These are phyloP conservation scores for Leucophenga montana DNA, from an alignment of 2,888 invertebrate species.

Conservation along the genomic window DNA sequence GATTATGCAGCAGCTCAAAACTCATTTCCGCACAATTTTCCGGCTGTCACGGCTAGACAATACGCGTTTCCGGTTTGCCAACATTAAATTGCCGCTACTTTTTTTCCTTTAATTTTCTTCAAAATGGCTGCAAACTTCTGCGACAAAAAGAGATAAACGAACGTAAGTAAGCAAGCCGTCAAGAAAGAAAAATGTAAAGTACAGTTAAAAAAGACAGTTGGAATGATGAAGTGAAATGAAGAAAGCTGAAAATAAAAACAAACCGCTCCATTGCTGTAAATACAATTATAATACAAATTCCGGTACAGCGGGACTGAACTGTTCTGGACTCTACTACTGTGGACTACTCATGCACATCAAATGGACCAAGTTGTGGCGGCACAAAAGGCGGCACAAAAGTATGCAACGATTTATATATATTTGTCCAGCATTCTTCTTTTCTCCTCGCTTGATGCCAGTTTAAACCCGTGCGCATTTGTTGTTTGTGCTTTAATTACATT, in stretches of 20 bases:
- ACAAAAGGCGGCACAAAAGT: too few species aligned
- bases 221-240: neutral
- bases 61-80: slow-evolving; percentile 23
- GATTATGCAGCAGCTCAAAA: slow-evolving; percentile 23
- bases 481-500: slow-evolving; percentile 62
- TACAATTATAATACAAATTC: slow-evolving; percentile 40
- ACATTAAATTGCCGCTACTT: neutral
- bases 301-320: slow-evolving; percentile 12
- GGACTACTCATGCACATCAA: slow-evolving; percentile 35
- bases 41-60: slow-evolving; percentile 26
- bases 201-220: neutral
- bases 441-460: slow-evolving; percentile 9
- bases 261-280: slow-evolving; percentile 20
- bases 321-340: too few species aligned
- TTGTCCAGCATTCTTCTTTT: slow-evolving; percentile 23
- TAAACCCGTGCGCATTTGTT: slow-evolving; percentile 40
- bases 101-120: neutral
- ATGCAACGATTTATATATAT: slow-evolving; percentile 40
- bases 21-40: slow-evolving; percentile 26
- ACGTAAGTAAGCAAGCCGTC: neutral
- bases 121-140: neutral
- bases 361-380: slow-evolving; percentile 41
- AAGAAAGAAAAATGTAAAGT: neutral
- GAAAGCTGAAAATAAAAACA: neutral
- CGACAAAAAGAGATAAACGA: neutral